Percentiles rank a stretch among this genome's conserved stretches.
Conservation (phyloP, 2,113 vertebrate species). For the Jaculus jaculus region DNA sequence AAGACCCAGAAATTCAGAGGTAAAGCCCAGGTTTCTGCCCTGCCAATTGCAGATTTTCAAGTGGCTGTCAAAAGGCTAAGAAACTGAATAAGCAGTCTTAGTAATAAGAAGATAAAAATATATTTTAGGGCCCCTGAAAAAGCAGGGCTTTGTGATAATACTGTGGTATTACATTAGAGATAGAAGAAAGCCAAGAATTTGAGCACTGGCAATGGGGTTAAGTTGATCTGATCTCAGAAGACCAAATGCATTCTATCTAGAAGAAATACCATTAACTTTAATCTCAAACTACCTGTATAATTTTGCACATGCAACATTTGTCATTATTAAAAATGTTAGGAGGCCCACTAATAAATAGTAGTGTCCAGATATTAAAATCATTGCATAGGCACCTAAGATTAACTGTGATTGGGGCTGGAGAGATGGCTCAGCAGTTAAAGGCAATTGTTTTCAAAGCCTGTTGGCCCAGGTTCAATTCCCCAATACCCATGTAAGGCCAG, state of each 20-base stretch:
- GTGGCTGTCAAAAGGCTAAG: not conserved
- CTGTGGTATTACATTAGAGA: not conserved
- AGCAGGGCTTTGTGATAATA: not conserved
- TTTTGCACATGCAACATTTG: not conserved
- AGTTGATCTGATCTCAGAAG: not conserved
- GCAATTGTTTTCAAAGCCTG: no score
- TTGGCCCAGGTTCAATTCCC: no score
- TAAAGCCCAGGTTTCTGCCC: not conserved
- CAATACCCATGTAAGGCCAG: no score
- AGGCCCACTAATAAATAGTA: not conserved
- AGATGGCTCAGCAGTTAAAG: no score
- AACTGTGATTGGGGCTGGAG: no score
- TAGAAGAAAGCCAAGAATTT: not conserved
- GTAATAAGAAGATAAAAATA: not conserved
- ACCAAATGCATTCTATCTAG: not conserved
- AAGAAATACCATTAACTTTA: not conserved
- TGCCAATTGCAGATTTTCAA: slow-evolving; percentile 8
- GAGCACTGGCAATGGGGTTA: not conserved
- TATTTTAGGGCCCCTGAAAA: not conserved
- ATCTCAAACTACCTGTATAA: not conserved
- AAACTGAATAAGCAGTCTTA: not conserved
- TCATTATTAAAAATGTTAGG: not conserved
- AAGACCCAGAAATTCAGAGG: not conserved
- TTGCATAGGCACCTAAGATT: not conserved
- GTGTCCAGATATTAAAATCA: not conserved